A percentile compares a stretch with the other conserved stretches of the same genome.
These are phyloP conservation scores for Bryconaethiops microstoma DNA, from an alignment of 2,797 vertebrate genomes.

Conservation along the genomic window DNA sequence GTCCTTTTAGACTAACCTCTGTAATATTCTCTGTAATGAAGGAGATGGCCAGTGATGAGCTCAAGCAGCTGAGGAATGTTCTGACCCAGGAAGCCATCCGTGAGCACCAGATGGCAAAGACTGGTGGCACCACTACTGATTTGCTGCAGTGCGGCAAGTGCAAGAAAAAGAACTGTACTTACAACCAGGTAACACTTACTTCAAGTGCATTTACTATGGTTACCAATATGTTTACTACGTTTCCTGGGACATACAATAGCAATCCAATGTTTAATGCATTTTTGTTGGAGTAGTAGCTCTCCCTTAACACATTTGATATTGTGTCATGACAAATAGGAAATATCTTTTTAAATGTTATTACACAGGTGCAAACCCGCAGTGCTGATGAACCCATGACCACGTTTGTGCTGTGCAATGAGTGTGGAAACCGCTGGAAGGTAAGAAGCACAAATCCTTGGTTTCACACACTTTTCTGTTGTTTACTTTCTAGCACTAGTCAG, in stretches of 20 bases:
- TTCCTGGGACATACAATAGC: neutral
- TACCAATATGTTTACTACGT: neutral
- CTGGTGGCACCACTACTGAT: slow-evolving; percentile 89
- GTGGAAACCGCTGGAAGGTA: slow-evolving; percentile 99
- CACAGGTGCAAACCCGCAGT: slow-evolving; percentile 94
- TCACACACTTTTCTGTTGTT: neutral
- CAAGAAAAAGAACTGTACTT: slow-evolving; percentile 96
- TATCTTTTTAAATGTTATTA: slow-evolving; percentile 41
- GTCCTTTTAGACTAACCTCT: neutral
- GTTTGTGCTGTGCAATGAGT: slow-evolving; percentile 96
- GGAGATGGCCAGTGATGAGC: slow-evolving; percentile 98
- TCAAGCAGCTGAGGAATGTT: slow-evolving; percentile 89
- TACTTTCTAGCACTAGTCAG: neutral
- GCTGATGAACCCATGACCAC: slow-evolving; percentile 99
- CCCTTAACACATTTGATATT: neutral
- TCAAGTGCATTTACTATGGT: too few relatives aligned
- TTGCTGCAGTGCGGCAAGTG: slow-evolving; percentile 95
- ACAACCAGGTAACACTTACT: slow-evolving; percentile 88
- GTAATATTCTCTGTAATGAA: slow-evolving; percentile 56
- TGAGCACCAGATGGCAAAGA: slow-evolving; percentile 99
- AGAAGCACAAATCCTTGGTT: slow-evolving; percentile 40
- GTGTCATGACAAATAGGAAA: neutral
- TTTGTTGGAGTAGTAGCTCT: neutral
- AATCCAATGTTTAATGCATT: neutral
- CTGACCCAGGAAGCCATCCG: slow-evolving; percentile 97